These are phyloP conservation scores for Channa maculata DNA, from an alignment of 2,113 vertebrate genomes.

Conservation along the genomic window DNA sequence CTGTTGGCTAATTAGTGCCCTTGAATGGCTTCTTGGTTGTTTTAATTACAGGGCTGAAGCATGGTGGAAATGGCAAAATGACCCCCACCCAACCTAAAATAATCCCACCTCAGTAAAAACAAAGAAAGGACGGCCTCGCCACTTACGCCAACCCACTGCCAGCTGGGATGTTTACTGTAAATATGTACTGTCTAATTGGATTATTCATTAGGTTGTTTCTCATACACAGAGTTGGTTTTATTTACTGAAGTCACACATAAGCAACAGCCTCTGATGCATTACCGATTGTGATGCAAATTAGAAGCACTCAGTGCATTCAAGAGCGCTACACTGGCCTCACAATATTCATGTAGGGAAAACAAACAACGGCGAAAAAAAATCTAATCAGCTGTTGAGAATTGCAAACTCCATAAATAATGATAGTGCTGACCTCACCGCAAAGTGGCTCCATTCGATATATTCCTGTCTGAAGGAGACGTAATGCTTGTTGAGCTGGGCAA, in stretches of 20 bases:
- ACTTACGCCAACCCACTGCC: not conserved
- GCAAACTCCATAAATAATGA: slow-evolving; percentile 14
- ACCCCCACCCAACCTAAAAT: slow-evolving; percentile 9
- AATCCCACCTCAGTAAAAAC: slow-evolving; percentile 25
- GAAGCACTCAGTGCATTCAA: not conserved
- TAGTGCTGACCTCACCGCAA: slow-evolving; percentile 21
- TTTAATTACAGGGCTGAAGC: slow-evolving; percentile 75
- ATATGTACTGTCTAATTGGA: slow-evolving; percentile 56
- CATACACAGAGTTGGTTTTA: slow-evolving; percentile 4
- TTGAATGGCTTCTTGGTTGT: slow-evolving; percentile 60
- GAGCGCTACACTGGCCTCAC: not conserved
- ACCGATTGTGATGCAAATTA: slow-evolving; percentile 41
- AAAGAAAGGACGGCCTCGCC: not conserved
- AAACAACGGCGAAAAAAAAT: slow-evolving; percentile 13
- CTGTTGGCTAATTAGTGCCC: slow-evolving; percentile 83
- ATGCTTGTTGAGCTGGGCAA: not conserved
- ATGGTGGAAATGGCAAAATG: slow-evolving; percentile 53
- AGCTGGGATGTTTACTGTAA: slow-evolving; percentile 46
- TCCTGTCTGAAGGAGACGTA: slow-evolving; percentile 12
- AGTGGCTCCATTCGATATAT: slow-evolving; percentile 7
- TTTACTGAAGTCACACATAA: not conserved
- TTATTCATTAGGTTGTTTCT: slow-evolving; percentile 47
- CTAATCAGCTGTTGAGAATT: slow-evolving; percentile 26
- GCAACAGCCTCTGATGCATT: slow-evolving; percentile 6
- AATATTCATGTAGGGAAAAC: slow-evolving; percentile 25